Evolutionary conservation across 2,113 vertebrate species (phyloP).

Genomic region (Psettodes erumei): DNA sequence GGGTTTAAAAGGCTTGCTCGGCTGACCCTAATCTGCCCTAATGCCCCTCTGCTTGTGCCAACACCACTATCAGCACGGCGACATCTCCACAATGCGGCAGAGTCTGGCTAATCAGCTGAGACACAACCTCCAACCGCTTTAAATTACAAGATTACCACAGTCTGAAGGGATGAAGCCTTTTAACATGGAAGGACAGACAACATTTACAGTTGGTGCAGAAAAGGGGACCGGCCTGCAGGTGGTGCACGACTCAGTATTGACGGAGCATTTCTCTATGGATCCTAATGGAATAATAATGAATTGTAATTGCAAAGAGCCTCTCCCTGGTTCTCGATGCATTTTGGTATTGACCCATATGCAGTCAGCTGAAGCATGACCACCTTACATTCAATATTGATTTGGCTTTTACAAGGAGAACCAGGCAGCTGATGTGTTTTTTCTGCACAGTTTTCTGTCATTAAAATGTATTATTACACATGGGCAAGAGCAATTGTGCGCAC

Average conservation of each 20-base stretch:
- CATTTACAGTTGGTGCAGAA: slow-evolving; percentile 30
- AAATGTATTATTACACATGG: slow-evolving; percentile 33
- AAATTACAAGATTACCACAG: slow-evolving; percentile 61
- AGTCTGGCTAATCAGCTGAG: slow-evolving; percentile 65
- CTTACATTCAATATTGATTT: slow-evolving; percentile 59
- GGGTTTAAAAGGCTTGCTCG: slow-evolving; percentile 41
- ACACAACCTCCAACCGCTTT: slow-evolving; percentile 54
- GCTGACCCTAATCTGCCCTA: slow-evolving; percentile 69
- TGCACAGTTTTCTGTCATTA: slow-evolving; percentile 37
- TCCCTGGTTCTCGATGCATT: slow-evolving; percentile 39
- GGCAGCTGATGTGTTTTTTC: slow-evolving; percentile 11
- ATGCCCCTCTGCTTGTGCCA: slow-evolving; percentile 62
- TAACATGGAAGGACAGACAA: slow-evolving; percentile 2
- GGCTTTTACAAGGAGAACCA: slow-evolving; percentile 44
- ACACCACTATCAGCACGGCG: slow-evolving; percentile 36
- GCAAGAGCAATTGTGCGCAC: neutral
- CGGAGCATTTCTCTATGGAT: slow-evolving; percentile 36
- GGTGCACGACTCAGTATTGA: slow-evolving; percentile 17
- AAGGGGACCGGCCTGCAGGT: slow-evolving; percentile 13
- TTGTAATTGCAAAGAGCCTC: slow-evolving; percentile 56
- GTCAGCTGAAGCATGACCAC: slow-evolving; percentile 56
- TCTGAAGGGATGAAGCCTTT: slow-evolving; percentile 21
- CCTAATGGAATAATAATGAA: slow-evolving; percentile 72
- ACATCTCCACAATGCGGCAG: slow-evolving; percentile 35
- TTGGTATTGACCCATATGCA: slow-evolving; percentile 66